Percentiles rank a stretch among this genome's conserved stretches.
Conservation (phyloP, 2,113 vertebrate species). For the Oryzias celebensis region DNA sequence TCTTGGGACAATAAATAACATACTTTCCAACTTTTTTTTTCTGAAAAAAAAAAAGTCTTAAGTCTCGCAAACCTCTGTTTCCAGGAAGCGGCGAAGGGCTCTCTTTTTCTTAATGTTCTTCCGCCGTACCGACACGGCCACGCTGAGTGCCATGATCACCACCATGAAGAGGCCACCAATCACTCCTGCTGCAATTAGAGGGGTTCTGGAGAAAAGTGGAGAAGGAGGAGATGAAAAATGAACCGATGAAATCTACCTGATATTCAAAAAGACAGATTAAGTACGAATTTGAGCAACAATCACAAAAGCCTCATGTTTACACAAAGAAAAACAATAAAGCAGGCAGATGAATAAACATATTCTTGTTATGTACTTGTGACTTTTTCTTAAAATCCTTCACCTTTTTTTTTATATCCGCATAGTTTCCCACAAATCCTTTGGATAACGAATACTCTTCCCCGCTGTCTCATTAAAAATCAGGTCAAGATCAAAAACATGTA, state of each 20-base stretch:
- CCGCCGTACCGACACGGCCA: slow-evolving; percentile 89
- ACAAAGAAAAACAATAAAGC: background rate
- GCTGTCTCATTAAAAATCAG: slow-evolving; percentile 45
- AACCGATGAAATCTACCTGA: background rate
- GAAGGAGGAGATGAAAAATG: slow-evolving; percentile 8
- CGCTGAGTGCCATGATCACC: slow-evolving; percentile 88
- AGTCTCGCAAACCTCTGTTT: slow-evolving; percentile 88
- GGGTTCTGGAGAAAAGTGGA: slow-evolving; percentile 80
- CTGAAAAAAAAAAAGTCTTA: background rate
- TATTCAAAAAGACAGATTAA: slow-evolving; percentile 2
- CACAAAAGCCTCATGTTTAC: background rate
- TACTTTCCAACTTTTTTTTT: background rate
- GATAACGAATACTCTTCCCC: slow-evolving; percentile 35
- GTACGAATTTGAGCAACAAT: no score
- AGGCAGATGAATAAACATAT: background rate
- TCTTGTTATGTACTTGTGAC: no score
- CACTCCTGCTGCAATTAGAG: slow-evolving; percentile 93
- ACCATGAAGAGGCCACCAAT: slow-evolving; percentile 95
- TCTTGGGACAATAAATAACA: no score
- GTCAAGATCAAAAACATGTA: slow-evolving; percentile 57
- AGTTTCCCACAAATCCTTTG: slow-evolving; percentile 11
- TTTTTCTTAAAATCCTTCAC: background rate
- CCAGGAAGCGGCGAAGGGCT: slow-evolving; percentile 90
- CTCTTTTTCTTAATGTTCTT: slow-evolving; percentile 98
- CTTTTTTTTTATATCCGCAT: slow-evolving; percentile 17